Conservation (phyloP, 2,113 vertebrate genomes). For the Rutilus rutilus region DNA sequence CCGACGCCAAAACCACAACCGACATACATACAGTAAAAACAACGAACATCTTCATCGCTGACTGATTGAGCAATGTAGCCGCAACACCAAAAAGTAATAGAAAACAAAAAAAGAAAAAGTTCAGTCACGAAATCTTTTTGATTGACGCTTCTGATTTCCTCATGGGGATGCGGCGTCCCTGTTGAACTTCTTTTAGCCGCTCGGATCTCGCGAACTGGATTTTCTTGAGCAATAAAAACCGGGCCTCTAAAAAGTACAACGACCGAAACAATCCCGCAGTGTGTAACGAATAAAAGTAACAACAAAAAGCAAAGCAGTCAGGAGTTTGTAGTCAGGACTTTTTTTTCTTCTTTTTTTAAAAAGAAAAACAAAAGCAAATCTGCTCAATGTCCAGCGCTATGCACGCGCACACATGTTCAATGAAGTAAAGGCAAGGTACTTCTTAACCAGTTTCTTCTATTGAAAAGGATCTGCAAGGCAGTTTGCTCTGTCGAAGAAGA, state of each 20-base stretch:
- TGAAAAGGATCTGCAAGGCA: not conserved
- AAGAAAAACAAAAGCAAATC: constrained; percentile 27
- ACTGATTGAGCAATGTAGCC: not conserved
- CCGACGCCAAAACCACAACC: constrained; percentile 68
- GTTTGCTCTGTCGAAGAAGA: constrained; percentile 1
- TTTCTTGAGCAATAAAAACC: constrained; percentile 26
- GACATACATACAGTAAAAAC: constrained; percentile 74
- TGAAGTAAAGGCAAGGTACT: not conserved
- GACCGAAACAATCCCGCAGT: constrained; percentile 27
- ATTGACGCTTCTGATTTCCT: constrained; percentile 66
- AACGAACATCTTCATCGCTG: constrained; percentile 71
- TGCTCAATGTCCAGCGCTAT: constrained; percentile 10
- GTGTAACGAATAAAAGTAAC: not conserved
- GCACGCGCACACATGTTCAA: constrained; percentile 10
- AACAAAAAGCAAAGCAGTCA: not conserved
- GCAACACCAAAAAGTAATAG: not conserved
- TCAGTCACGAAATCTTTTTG: constrained; percentile 58
- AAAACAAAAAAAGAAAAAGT: constrained; percentile 39
- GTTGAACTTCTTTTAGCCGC: not conserved
- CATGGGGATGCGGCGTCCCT: constrained; percentile 70
- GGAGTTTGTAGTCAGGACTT: not conserved
- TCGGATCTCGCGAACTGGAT: constrained; percentile 10
- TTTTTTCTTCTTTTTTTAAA: too few species aligned
- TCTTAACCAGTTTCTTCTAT: not conserved
- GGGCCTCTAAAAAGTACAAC: not conserved